phyloP scores from a whole-genome alignment of 2,888 invertebrate genomes.

The Patella ulyssiponensis region DNA sequence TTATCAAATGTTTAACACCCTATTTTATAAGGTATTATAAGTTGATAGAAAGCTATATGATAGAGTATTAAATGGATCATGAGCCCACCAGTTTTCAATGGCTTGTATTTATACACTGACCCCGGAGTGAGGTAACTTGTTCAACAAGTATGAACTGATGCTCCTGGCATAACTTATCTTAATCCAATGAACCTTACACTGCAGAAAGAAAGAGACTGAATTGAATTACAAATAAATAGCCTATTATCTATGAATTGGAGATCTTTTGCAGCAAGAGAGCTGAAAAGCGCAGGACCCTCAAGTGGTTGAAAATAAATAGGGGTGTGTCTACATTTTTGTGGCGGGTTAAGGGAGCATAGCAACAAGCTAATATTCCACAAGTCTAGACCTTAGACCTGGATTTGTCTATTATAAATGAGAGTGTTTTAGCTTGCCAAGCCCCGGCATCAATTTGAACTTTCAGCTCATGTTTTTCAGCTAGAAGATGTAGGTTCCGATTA shows the following conservation, averaged over 20 bases:
- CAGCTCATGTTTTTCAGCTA: not conserved
- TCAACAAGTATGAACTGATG: slow-evolving; percentile 2
- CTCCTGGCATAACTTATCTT: not conserved
- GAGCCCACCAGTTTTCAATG: not conserved
- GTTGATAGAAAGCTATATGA: too few species aligned
- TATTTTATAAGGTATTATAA: not conserved
- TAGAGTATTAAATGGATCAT: too few species aligned
- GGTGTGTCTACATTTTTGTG: slow-evolving; percentile 4
- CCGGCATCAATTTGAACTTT: slow-evolving; percentile 8
- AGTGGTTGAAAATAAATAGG: slow-evolving; percentile 1
- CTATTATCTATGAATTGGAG: not conserved
- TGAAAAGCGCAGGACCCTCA: not conserved
- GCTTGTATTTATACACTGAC: not conserved
- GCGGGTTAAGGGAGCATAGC: slow-evolving; percentile 8
- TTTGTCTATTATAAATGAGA: slow-evolving; percentile 7
- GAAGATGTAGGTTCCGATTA: slow-evolving; percentile 9
- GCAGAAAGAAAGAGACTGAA: not conserved
- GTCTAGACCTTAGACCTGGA: slow-evolving; percentile 3
- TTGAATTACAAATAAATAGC: slow-evolving; percentile 2
- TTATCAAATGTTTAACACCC: not conserved
- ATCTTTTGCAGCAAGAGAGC: too few species aligned
- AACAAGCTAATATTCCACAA: slow-evolving; percentile 3
- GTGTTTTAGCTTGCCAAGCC: not conserved
- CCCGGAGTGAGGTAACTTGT: not conserved
- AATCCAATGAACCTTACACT: slow-evolving; percentile 6